These are phyloP conservation scores for Steinernema carpocapsae DNA, from an alignment of 2,888 invertebrate species.

Conservation along the genomic window DNA sequence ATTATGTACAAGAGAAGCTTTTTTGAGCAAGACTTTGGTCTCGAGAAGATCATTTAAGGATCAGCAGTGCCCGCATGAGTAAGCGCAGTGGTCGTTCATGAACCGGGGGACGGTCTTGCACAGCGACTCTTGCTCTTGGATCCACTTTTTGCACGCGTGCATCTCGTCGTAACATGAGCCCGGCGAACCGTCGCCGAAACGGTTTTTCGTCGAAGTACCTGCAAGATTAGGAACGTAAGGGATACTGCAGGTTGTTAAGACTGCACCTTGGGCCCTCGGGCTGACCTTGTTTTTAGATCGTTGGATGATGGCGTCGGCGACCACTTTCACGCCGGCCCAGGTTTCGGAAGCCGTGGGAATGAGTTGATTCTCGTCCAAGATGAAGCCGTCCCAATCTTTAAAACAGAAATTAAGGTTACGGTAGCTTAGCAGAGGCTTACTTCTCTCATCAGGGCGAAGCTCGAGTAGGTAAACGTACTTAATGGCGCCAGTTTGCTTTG, in stretches of 20 bases:
- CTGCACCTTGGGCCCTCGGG: constrained; percentile 17
- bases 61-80: constrained; percentile 57
- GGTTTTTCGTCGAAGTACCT: constrained; percentile 39
- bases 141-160: constrained; percentile 66
- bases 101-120: constrained; percentile 65
- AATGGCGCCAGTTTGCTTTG: constrained; percentile 63
- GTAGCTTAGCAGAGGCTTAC: constrained; percentile 42
- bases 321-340: constrained; percentile 68
- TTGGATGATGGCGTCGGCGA: constrained; percentile 62
- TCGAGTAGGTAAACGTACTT: constrained; percentile 69
- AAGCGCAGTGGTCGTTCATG: constrained; percentile 66
- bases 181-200: constrained; percentile 57
- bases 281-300: constrained; percentile 45
- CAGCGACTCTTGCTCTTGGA: constrained; percentile 60
- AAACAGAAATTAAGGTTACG: constrained; percentile 24
- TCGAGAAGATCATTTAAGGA: background rate
- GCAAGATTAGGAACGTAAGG: background rate
- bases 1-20: too few relatives aligned
- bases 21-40: background rate
- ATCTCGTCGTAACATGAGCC: constrained; percentile 56
- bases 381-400: constrained; percentile 68
- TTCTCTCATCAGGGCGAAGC: constrained; percentile 66
- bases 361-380: constrained; percentile 65
- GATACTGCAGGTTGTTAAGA: background rate
- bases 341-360: constrained; percentile 67